Base-by-base conservation (phyloP, 2,888 invertebrate species). In the Pharmacophagus antenor region DNA sequence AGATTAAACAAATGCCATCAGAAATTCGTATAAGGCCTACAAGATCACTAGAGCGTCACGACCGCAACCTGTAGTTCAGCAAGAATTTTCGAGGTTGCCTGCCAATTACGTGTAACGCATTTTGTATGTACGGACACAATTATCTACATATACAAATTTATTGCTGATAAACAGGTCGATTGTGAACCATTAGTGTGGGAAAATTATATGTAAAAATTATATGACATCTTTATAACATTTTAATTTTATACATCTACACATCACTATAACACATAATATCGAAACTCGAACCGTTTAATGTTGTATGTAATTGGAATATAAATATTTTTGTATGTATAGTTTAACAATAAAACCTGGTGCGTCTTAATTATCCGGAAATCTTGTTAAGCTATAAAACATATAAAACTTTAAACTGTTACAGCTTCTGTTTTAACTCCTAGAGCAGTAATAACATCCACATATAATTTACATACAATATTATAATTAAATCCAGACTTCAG, bases 31-130 rank as follows among this genome's bases (percentile, higher is more conserved):
- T 66, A 72, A 69, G 67, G 70, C 63, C 85, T 86, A 85, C 85
- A 74, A 67, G 75, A 69, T 79, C 79, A 86, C 70, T 85, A 82
- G 88, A 87, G 83, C 88, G 83, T 70, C 69, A 70, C 83, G 83
- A 82, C 83, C 84, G 77, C 84, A 77, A 74, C 72, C 67, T 67
- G 64, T 66, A 67, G 76, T 85, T 88, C 87, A 86, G 85, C 84
- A 88, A 87, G 80, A 66, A 64, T 63, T 22, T 50, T 67, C 74
- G 75, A 83, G 83, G 84, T 65, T 70, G 68, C 68, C 61, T 66
- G 59, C 61, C 70, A 69, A 51, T 44, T 15, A 37, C n/a, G n/a
- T n/a, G 15, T n/a, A 37, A 8, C 2, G n/a, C n/a, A 15, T n/a
- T 8, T 4, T 37, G n/a, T 37, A 8, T n/a, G n/a, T 37, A n/a